Conservation (phyloP, 2,797 vertebrate species). For the Perodicticus potto region DNA sequence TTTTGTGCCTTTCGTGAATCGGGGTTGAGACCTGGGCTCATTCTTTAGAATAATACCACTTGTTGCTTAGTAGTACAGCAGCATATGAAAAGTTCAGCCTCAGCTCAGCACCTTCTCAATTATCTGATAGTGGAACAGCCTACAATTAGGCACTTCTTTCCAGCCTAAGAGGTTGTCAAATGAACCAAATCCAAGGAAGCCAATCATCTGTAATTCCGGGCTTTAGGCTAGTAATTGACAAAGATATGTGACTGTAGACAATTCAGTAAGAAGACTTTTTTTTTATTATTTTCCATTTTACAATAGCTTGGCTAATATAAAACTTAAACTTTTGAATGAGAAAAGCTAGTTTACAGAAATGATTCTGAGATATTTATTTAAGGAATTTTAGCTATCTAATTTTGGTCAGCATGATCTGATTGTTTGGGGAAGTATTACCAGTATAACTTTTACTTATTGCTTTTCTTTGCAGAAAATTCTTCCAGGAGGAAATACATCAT, state of each 20-base stretch:
- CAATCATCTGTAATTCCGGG: not conserved
- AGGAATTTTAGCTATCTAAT: conserved; percentile 40
- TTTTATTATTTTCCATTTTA: conserved; percentile 53
- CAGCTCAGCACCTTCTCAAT: not conserved
- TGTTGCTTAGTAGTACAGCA: not conserved
- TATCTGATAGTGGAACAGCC: not conserved
- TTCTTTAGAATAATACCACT: not conserved
- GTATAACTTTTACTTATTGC: conserved; percentile 67
- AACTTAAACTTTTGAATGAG: not conserved
- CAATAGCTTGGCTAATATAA: conserved; percentile 46
- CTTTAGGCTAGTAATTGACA: conserved; percentile 21
- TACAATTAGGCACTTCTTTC: conserved; percentile 1
- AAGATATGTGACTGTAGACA: not conserved
- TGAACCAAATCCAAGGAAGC: conserved; percentile 31
- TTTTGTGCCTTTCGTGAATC: conserved; percentile 7
- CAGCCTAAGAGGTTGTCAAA: not conserved
- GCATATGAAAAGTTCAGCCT: not conserved
- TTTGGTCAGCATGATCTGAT: not conserved
- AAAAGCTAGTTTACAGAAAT: conserved; percentile 44
- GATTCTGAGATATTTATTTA: conserved; percentile 36
- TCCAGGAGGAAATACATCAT: conserved; percentile 98
- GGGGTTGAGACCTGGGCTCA: not conserved
- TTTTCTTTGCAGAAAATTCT: conserved; percentile 95
- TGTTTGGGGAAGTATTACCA: not conserved
- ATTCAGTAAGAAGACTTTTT: conserved; percentile 6